phyloP scores from a whole-genome alignment of 2,797 vertebrate genomes.

The Crenuchus spilurus region DNA sequence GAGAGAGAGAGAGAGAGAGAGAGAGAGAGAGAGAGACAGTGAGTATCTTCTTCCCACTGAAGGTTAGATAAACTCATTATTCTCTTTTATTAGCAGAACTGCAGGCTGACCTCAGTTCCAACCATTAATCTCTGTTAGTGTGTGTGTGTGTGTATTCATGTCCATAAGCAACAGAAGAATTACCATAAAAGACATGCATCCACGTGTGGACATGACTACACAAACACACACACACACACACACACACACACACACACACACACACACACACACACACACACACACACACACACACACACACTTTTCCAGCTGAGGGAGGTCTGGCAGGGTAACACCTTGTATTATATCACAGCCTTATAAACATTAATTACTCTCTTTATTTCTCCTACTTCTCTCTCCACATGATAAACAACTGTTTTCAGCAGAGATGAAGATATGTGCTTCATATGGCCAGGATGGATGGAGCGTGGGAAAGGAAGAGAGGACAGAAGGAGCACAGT shows the following conservation, averaged over 20 bases:
- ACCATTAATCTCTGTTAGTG: slow-evolving; percentile 76
- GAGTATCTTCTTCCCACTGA: slow-evolving; percentile 25
- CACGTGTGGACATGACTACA: not conserved
- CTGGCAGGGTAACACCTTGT: not conserved
- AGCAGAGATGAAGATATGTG: slow-evolving; percentile 18
- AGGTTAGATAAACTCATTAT: slow-evolving; percentile 77
- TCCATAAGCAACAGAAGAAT: not conserved
- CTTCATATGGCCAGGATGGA: slow-evolving; percentile 31
- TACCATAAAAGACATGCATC: not conserved
- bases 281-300: not conserved
- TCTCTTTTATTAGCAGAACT: slow-evolving; percentile 66
- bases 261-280: not conserved
- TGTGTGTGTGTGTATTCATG: slow-evolving; percentile 48
- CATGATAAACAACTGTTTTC: slow-evolving; percentile 15
- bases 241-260: not conserved
- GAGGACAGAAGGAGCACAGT: not conserved
- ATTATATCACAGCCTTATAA: not conserved
- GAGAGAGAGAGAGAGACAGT: not conserved
- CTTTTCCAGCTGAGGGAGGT: not conserved
- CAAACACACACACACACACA: not conserved
- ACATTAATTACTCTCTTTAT: not conserved
- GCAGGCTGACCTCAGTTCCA: slow-evolving; percentile 55
- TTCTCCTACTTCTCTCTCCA: not conserved
- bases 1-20: not conserved
- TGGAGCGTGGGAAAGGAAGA: slow-evolving; percentile 41